Evolutionary conservation across 2,113 vertebrate genomes (phyloP).

Genomic region (Sinocyclocheilus anophthalmus): DNA sequence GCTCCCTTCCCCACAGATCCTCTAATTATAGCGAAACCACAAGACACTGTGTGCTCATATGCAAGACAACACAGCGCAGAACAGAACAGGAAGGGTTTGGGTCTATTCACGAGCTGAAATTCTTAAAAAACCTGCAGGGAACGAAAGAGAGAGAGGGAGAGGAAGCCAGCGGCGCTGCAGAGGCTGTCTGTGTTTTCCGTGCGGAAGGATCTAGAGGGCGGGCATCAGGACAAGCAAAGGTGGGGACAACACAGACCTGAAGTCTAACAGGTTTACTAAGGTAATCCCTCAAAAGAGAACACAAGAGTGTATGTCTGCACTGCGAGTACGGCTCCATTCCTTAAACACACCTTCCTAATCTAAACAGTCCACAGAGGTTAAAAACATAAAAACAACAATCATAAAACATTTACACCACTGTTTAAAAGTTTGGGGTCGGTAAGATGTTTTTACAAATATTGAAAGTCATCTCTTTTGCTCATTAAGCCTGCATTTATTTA

Average conservation of each 20-base stretch:
- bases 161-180: constrained; percentile 25
- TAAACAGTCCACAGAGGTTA: neutral
- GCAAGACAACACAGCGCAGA: constrained; percentile 13
- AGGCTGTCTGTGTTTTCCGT: constrained; percentile 32
- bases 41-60: constrained; percentile 21
- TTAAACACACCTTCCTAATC: constrained; percentile 28
- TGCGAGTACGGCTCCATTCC: neutral
- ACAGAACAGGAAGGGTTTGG: constrained; percentile 39
- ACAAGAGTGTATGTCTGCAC: neutral
- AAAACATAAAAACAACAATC: neutral
- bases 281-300: constrained; percentile 31
- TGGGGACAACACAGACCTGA: constrained; percentile 6
- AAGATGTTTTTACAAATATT: neutral
- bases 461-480: neutral
- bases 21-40: constrained; percentile 45
- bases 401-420: neutral
- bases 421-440: neutral
- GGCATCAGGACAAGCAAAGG: constrained; percentile 22
- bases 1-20: neutral
- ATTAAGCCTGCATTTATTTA: neutral
- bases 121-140: neutral
- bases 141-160: constrained; percentile 6
- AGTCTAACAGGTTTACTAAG: constrained; percentile 26
- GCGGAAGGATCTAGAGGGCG: constrained; percentile 25
- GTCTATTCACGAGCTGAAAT: neutral